Evolutionary conservation across 2,888 invertebrate genomes (phyloP), one percentile per base, ranked within the genome.

Genomic region (Atethmia centrago): DNA sequence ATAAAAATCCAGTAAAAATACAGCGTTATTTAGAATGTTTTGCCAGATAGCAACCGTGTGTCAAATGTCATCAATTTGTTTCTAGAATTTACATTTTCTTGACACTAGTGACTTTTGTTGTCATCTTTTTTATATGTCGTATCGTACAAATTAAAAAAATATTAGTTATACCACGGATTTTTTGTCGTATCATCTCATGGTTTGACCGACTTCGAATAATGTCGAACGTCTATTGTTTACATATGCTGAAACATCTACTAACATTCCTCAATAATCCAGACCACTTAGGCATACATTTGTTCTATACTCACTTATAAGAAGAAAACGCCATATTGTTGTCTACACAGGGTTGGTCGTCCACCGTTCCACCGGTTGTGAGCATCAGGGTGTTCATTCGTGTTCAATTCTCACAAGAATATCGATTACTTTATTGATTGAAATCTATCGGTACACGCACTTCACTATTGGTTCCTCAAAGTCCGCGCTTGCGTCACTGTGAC

Each of bases 361-460:
- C 92, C 75, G 91, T 88, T 84, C 95, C 95, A 79, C 91, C 92
- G 82, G 94, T 93, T 85, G 96, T 96, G 87, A 96, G 95, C 96
- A 96, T 96, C 87, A 96, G 96, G 90, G 94, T 93, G 92, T 96
- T 96, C 96, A 96, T 95, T 90, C 93, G 94, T 88, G 82, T 85
- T 89, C 83, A 80, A 84, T 85, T 86, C 71, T 77, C 81, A 86
- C 85, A 76, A 85, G 71, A 74, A 75, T 74, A 90, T 87, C 82
- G 81, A 83, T 80, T 77, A 58, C 65, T 61, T 53, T 84, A 88
- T 86, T 82, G 82, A 82, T 80, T 80, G 49, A 55, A 81, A 85
- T 84, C 69, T 85, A 88, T 89, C 87, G 87, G 89, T 88, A 62
- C 68, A 68, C 82, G 87, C 91, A 93, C 94, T 92, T 85, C 94